Evolutionary conservation across 2,113 vertebrate genomes (phyloP).

Genomic region (Perca fluviatilis): DNA sequence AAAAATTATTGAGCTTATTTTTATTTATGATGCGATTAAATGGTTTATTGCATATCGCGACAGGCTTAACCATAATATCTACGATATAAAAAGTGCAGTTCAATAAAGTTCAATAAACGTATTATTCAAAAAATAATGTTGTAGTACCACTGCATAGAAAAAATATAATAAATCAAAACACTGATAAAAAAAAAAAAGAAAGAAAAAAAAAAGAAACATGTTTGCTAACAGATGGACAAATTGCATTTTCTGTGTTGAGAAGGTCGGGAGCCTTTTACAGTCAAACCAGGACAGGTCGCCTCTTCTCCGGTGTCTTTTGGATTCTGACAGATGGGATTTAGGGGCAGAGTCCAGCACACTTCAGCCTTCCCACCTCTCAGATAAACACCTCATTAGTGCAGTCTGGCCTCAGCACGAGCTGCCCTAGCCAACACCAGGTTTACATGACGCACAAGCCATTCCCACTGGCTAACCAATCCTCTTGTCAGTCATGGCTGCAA

Average conservation of each 20-base stretch:
- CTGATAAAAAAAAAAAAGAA: not conserved
- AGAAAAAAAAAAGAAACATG: not conserved
- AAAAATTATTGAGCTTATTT: too few species aligned
- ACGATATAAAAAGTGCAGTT: not conserved
- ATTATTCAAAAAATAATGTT: too few species aligned
- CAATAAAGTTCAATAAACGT: not conserved
- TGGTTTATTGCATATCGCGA: too few species aligned
- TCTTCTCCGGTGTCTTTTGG: constrained; percentile 30
- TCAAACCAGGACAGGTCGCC: constrained; percentile 6
- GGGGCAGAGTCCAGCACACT: constrained; percentile 62
- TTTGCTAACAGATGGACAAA: constrained; percentile 2
- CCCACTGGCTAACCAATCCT: constrained; percentile 14
- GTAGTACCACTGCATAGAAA: not conserved
- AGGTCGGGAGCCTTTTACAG: not conserved
- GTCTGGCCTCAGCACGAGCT: constrained; percentile 52
- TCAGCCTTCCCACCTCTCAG: constrained; percentile 55
- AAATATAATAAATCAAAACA: not conserved
- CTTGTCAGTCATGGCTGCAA: constrained; percentile 17
- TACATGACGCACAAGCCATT: constrained; percentile 60
- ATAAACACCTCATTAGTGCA: constrained; percentile 76
- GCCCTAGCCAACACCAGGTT: constrained; percentile 45
- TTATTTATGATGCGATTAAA: too few species aligned
- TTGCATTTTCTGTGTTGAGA: not conserved
- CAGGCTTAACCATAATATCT: not conserved
- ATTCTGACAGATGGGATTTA: constrained; percentile 61